Base-by-base conservation (phyloP, 2,113 vertebrate species). In the Amblyornis subalaris region DNA sequence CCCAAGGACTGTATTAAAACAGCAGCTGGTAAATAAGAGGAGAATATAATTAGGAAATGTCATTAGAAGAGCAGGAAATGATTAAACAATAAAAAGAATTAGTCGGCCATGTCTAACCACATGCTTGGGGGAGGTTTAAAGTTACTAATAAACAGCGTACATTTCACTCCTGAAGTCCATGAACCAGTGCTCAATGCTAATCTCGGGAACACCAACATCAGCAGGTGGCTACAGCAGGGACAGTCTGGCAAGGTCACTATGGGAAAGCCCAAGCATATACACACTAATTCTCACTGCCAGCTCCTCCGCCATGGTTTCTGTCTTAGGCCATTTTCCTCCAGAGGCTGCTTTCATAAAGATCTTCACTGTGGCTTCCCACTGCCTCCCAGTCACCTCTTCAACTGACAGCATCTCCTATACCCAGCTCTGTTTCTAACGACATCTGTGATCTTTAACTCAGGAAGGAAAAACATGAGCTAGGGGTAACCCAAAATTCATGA, bases 41-140 rank as follows among this genome's bases (percentile, higher is more conserved):
- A 66, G 26, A 60, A 55, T 53, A 26, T 72, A 87, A 89, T 53
- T 81, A 65, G 66, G 45, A 89, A 93, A 71, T 36, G 4, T 61
- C 35, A 84, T 81, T 80, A 90, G 10, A 64, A 83, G 47, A 64
- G 36, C 53, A 89, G 77, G 77, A 94, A 94, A 94, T 69, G 74
- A 94, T 70, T 76, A 85, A 87, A 74, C 50, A 93, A 55, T 40
- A 90, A 88, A 77, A 94, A 61, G 50, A 85, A 82, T 93, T 75
- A 88, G 28, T 29, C 38, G 54, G 64, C 19, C 60, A 51, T n/a
- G 21, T 42, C 36, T 91, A 70, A 83, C 20, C 82, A 90, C 29
- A 75, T 92, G 85, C 82, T 85, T 45, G 31, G 22, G 24, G n/a
- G 12, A 91, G 8, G 22, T 64, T 93, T 81, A 67, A 67, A 64